Base-by-base conservation (phyloP, 2,113 vertebrate genomes). In the Urocynchramus pylzowi region DNA sequence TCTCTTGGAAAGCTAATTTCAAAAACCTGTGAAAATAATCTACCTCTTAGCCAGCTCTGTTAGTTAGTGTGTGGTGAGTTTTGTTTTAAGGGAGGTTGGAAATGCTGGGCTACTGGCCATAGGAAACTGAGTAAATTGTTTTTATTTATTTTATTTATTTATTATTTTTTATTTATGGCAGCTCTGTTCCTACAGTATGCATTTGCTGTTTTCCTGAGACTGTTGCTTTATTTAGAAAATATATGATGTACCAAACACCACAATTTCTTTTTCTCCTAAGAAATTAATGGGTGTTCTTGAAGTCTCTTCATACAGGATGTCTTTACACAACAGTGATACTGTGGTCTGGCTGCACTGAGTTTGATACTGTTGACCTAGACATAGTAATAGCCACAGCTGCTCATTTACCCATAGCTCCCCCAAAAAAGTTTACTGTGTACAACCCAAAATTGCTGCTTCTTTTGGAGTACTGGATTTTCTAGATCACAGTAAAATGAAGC, bases 361-460 rank as follows among this genome's bases (percentile, higher is more conserved):
- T 83, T 77, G n/a, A 13, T 68, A 49, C 59, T 90, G 5, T 69
- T 85, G 67, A 89, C 76, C 27, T 56, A n/a, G 41, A 67, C 64
- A 37, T 6, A 53, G 41, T 79, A 60, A 54, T 77, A 63, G 64
- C 44, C 44, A 60, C 23, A 57, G 44, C 67, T 86, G n/a, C n/a
- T 2, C 5, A 35, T 24, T 28, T 37, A 35, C 12, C 12, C 7
- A 45, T 22, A 22, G 16, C 16, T 10, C 16, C 12, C 7, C 6
- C 2, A 3, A 19, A 37, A 49, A 21, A 7, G 37, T 28, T 70
- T 69, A 59, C 88, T 83, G 45, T 87, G 53, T 93, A 35, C 81
- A 96, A 33, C 39, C 42, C 71, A 88, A 93, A 96, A 83, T 37
- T 88, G 76, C 84, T 90, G 93, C 41, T 95, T 92, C 56, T 88